Conservation (phyloP, 2,888 invertebrate species). For the Neria commutata region DNA sequence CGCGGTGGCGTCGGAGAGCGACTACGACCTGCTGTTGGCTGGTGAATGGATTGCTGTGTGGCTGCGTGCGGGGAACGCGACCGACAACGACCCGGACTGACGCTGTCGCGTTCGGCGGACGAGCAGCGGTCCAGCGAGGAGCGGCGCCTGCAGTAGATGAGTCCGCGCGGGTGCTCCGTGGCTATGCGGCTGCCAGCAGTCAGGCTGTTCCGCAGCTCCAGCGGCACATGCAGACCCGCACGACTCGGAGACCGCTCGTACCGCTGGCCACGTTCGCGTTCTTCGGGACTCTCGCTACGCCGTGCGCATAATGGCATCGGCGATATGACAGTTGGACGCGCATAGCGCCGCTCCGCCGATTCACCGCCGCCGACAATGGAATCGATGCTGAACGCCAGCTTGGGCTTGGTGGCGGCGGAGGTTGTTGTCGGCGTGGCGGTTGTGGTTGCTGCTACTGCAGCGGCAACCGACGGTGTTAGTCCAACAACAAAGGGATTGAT, state of each 20-base stretch:
- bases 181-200: constrained; percentile 3
- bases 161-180: constrained; percentile 37
- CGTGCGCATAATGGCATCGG: constrained; percentile 37
- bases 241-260: constrained; percentile 30
- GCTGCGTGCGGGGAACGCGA: constrained; percentile 19
- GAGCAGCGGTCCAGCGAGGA: constrained; percentile 44
- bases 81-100: constrained; percentile 35
- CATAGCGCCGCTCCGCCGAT: constrained; percentile 11
- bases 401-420: constrained; percentile 73
- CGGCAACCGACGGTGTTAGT: constrained; percentile 36
- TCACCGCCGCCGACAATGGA: constrained; percentile 77
- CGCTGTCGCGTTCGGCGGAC: constrained; percentile 33
- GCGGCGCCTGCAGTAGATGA: constrained; percentile 49
- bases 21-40: not conserved
- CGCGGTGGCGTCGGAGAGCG: constrained; percentile 26
- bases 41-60: constrained; percentile 12
- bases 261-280: constrained; percentile 18
- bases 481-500: constrained; percentile 57
- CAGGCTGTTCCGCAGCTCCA: constrained; percentile 43
- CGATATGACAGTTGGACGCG: constrained; percentile 41
- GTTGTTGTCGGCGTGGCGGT: constrained; percentile 27
- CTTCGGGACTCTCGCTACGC: constrained; percentile 46
- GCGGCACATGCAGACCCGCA: constrained; percentile 34
- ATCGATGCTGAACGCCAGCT: constrained; percentile 94
- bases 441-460: constrained; percentile 33